Evolutionary conservation across 2,113 vertebrate species (phyloP).

Genomic region (Peromyscus californicus): DNA sequence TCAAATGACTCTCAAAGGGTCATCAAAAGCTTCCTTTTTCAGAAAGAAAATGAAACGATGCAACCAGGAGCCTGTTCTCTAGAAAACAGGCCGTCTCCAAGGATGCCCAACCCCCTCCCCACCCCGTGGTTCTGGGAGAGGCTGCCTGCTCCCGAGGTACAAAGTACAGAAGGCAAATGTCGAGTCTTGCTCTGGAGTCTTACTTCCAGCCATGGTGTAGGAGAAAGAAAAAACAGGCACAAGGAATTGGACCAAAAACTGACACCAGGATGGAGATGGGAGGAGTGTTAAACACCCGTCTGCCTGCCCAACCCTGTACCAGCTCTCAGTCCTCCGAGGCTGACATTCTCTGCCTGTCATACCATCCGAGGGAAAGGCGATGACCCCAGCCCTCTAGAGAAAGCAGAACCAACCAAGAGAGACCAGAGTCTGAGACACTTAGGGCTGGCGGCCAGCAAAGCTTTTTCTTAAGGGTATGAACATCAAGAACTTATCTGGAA

Average conservation of each 20-base stretch:
- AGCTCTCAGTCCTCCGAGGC: no score
- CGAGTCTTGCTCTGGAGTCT: background rate
- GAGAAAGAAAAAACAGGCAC: background rate
- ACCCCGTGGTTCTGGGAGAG: accelerated
- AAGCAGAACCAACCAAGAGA: background rate
- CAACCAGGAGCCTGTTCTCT: background rate
- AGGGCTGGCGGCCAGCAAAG: background rate
- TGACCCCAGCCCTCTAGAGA: background rate
- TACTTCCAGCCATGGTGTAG: background rate
- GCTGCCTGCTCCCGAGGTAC: no score
- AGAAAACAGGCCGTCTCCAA: background rate
- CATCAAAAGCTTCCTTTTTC: background rate
- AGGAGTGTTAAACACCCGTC: background rate
- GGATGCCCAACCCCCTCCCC: no score
- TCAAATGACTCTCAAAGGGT: background rate
- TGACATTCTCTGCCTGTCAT: background rate
- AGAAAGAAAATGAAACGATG: background rate
- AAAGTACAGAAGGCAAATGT: background rate
- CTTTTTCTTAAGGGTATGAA: background rate
- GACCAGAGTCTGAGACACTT: no score
- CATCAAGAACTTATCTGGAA: background rate
- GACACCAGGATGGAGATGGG: background rate
- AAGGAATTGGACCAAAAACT: background rate
- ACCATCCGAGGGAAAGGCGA: background rate
- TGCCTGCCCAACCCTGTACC: background rate